A percentile compares a stretch with the other conserved stretches of the same genome.
These are phyloP conservation scores for Tenrec ecaudatus DNA, from an alignment of 2,113 vertebrate genomes.

Conservation along the genomic window DNA sequence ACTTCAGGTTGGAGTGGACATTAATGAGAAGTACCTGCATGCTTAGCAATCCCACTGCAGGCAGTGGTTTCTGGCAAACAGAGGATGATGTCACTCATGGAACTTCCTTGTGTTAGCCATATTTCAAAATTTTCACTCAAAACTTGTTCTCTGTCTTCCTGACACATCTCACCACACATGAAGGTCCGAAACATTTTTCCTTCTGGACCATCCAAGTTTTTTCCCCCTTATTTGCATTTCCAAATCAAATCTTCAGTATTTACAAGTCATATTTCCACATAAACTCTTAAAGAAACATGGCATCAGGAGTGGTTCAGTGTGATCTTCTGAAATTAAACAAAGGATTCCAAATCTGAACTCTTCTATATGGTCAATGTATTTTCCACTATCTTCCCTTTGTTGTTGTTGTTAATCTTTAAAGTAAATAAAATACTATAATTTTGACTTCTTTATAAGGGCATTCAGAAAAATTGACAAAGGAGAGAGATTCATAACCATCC, in stretches of 20 bases:
- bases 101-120: background rate
- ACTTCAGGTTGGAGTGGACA: constrained; percentile 40
- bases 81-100: constrained; percentile 20
- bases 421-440: background rate
- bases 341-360: background rate
- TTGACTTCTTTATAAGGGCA: background rate
- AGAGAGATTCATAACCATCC: background rate
- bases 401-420: constrained; percentile 21
- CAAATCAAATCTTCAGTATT: constrained; percentile 44
- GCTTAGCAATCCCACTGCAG: constrained; percentile 45
- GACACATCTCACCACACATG: constrained; percentile 24
- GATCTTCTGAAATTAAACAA: background rate
- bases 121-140: constrained; percentile 37
- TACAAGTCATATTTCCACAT: constrained; percentile 35
- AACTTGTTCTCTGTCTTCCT: constrained; percentile 3
- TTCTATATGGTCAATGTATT: background rate
- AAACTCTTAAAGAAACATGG: constrained; percentile 48
- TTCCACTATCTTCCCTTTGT: background rate
- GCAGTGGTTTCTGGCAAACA: constrained; percentile 34
- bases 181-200: constrained; percentile 36
- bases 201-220: constrained; percentile 37
- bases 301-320: background rate
- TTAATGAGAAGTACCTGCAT: constrained; percentile 31
- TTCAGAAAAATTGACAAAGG: background rate
- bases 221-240: constrained; percentile 35